Conservation (phyloP, 1,140 invertebrate species). For the Drosophila ercepeae region DNA sequence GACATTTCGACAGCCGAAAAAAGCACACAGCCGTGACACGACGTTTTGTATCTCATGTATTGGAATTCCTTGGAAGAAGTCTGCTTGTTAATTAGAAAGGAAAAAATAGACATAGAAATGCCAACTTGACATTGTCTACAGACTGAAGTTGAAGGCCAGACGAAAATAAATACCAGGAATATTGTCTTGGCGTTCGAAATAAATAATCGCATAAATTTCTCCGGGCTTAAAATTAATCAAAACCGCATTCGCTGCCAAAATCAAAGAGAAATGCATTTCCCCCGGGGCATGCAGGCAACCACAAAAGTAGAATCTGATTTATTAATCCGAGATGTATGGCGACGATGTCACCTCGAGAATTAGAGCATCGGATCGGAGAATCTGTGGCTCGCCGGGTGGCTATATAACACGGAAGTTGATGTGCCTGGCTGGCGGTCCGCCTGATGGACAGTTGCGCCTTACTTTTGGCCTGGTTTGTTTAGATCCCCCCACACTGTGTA, state of each 20-base stretch:
- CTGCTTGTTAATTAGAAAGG: constrained; percentile 64
- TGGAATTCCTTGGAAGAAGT: constrained; percentile 46
- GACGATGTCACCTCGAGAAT: constrained; percentile 18
- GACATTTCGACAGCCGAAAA: constrained; percentile 49
- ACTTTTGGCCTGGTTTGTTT: constrained; percentile 43
- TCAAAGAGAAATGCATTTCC: constrained; percentile 64
- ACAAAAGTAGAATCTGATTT: constrained; percentile 65
- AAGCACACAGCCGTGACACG: neutral
- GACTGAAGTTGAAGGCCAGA: constrained; percentile 67
- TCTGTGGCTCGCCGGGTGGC: constrained; percentile 10
- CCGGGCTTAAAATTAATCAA: constrained; percentile 31
- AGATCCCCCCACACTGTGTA: constrained; percentile 39
- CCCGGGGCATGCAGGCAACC: constrained; percentile 17
- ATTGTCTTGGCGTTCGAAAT: neutral
- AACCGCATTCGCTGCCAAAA: constrained; percentile 31
- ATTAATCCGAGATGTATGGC: constrained; percentile 52
- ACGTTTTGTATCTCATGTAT: constrained; percentile 23
- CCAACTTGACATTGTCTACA: constrained; percentile 69
- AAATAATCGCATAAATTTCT: constrained; percentile 5
- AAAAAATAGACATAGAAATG: constrained; percentile 62
- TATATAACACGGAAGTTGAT: constrained; percentile 57
- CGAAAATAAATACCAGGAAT: constrained; percentile 12
- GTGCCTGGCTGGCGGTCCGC: constrained; percentile 12
- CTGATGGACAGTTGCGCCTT: constrained; percentile 69
- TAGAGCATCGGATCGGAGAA: constrained; percentile 23